Base-by-base conservation (phyloP, 2,888 invertebrate genomes). In the Priocnemis perturbator region DNA sequence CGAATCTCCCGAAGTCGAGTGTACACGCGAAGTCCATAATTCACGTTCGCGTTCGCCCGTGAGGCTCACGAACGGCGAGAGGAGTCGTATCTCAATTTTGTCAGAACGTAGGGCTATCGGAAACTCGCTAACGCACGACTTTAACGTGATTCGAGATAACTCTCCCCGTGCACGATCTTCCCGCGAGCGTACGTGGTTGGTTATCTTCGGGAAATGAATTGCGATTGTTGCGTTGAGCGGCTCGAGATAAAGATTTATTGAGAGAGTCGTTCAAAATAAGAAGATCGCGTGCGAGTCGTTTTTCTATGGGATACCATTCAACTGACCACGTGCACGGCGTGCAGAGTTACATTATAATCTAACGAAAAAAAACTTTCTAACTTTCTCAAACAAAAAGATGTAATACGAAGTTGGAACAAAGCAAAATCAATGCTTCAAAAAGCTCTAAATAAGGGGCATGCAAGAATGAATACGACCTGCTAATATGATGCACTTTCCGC, bases 21-120 rank as follows among this genome's bases (percentile, higher is more conserved):
- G 53, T 47, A 58, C 79, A 79, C 81, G 81, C 81, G 78, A 84
- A 72, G 71, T 76, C 77, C 76, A 85, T 85, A 85, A 85, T 74
- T 85, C 81, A 79, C 71, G 45, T 17, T 48, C 45, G 52, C 47
- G 67, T 61, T 69, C 48, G 58, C 53, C 20, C 50, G 3, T 57
- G 45, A 26, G 62, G 53, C n/a, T 26, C 21, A 48, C 48, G 17
- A 48, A 60, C 17, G 53, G 64, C 65, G 52, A 52, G 60, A 44
- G 47, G 45, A 64, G 63, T 74, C 74, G 75, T 83, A 80, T 79
- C 78, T 83, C 77, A 81, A 81, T 79, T 75, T 73, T 76, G 66
- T 67, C 76, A 76, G 73, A 71, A 73, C 72, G 71, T 71, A 81
- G 1, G 37, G 73, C 76, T 71, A 78, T 74, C 60, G 50, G 50